Evolutionary conservation across 2,888 invertebrate genomes (phyloP).

Genomic region (Hermodice carunculata): DNA sequence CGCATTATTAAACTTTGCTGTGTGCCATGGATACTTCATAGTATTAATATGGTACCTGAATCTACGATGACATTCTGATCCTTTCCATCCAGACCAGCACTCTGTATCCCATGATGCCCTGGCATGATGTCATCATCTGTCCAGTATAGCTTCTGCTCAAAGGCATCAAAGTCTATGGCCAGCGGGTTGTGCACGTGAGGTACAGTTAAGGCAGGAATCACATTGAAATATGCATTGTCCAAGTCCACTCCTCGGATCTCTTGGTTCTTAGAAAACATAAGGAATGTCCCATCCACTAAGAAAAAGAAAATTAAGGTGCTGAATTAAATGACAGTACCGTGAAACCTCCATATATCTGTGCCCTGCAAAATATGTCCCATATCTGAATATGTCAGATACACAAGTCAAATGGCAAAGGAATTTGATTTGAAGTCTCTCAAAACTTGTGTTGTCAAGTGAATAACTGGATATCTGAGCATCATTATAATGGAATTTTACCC

Average conservation of each 20-base stretch:
- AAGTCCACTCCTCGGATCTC: constrained; percentile 85
- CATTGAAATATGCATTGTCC: constrained; percentile 80
- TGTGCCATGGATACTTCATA: too few species aligned
- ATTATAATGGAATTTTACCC: too few species aligned
- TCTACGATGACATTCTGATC: constrained; percentile 84
- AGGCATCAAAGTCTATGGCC: constrained; percentile 76
- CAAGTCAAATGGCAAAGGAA: too few species aligned
- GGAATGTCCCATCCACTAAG: constrained; percentile 82
- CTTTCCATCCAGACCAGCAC: constrained; percentile 76
- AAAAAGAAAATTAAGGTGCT: constrained; percentile 37
- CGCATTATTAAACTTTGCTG: too few species aligned
- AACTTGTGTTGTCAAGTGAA: too few species aligned
- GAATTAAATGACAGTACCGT: too few species aligned
- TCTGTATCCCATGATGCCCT: constrained; percentile 76
- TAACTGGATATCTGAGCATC: too few species aligned
- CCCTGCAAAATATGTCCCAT: too few species aligned
- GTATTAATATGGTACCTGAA: too few species aligned
- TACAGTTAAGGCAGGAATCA: constrained; percentile 84
- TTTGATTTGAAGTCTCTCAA: too few species aligned
- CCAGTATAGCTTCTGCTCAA: constrained; percentile 81
- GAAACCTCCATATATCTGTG: too few species aligned
- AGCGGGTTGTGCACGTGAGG: constrained; percentile 80
- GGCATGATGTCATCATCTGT: constrained; percentile 79
- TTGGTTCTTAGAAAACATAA: constrained; percentile 77
- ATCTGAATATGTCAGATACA: too few species aligned